phyloP scores from a whole-genome alignment of 53 echinoderm and acorn worm species.

The Zoroaster sp. region DNA sequence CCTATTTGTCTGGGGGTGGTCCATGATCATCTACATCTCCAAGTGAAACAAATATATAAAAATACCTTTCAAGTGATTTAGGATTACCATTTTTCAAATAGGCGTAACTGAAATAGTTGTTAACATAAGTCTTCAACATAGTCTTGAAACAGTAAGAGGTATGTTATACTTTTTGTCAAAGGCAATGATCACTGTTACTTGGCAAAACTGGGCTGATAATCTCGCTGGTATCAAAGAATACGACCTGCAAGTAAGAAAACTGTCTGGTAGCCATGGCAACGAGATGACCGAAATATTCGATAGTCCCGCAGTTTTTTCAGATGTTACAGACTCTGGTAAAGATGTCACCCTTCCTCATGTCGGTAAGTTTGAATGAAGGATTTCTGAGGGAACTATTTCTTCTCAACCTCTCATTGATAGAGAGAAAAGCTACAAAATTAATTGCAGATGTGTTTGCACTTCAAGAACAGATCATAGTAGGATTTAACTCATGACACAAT shows the following conservation, averaged over 20 bases:
- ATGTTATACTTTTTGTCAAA: background rate
- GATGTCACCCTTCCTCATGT: background rate
- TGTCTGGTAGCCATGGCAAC: conserved; percentile 7
- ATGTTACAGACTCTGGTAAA: background rate
- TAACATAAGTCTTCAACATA: background rate
- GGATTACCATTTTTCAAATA: background rate
- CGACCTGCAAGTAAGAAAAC: conserved; percentile 7
- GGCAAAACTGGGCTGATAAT: conserved; percentile 16
- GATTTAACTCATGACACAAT: too few species aligned
- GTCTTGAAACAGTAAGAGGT: background rate
- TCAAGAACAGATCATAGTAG: too few species aligned
- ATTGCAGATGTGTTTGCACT: too few species aligned
- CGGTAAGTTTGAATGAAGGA: background rate
- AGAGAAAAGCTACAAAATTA: too few species aligned
- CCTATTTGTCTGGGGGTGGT: too few species aligned
- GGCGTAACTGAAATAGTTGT: background rate
- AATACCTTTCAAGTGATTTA: background rate
- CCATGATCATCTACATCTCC: too few species aligned
- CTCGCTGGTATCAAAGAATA: conserved; percentile 32
- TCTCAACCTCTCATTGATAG: too few species aligned
- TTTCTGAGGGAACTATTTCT: too few species aligned
- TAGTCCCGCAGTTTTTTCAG: background rate
- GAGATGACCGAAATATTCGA: conserved; percentile 2
- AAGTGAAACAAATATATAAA: too few species aligned
- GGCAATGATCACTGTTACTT: background rate